These are phyloP conservation scores for Liparis tanakae DNA, from an alignment of 2,797 vertebrate genomes.

Conservation along the genomic window DNA sequence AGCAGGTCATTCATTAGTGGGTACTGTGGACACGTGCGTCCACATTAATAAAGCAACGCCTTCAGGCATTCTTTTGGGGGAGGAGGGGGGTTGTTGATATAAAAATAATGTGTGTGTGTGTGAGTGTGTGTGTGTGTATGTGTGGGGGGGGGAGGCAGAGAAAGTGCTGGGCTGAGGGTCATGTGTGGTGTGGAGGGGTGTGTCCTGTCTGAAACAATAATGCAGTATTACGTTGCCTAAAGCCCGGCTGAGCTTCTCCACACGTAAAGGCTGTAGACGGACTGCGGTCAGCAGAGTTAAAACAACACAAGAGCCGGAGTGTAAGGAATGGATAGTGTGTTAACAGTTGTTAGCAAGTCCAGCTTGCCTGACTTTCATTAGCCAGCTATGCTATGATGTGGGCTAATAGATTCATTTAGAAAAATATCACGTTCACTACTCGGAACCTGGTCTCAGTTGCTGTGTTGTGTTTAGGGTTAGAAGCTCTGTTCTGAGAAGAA, in stretches of 20 bases:
- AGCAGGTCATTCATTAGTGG: constrained; percentile 46
- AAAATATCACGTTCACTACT: no score
- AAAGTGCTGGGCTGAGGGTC: constrained; percentile 37
- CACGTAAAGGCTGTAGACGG: not conserved
- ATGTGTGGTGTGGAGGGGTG: constrained; percentile 43
- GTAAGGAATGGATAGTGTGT: not conserved
- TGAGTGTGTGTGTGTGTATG: constrained; percentile 38
- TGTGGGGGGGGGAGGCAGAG: no score
- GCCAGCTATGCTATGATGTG: not conserved
- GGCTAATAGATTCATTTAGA: not conserved
- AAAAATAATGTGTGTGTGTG: constrained; percentile 55
- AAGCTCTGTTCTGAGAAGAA: not conserved
- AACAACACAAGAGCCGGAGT: not conserved
- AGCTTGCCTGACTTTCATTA: not conserved
- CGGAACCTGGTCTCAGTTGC: not conserved
- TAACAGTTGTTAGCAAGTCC: not conserved
- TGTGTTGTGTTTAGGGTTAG: not conserved
- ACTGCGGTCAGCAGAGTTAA: not conserved
- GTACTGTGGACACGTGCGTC: constrained; percentile 36
- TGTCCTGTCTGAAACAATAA: constrained; percentile 41
- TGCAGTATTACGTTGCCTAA: constrained; percentile 9
- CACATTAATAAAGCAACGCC: constrained; percentile 39
- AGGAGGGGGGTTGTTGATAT: constrained; percentile 32
- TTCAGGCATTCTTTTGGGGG: constrained; percentile 14
- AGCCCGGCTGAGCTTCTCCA: not conserved